Evolutionary conservation across 2,888 invertebrate species (phyloP), one percentile per base, ranked within the genome.

Genomic region (Liopterus haemorrhoidalis): DNA sequence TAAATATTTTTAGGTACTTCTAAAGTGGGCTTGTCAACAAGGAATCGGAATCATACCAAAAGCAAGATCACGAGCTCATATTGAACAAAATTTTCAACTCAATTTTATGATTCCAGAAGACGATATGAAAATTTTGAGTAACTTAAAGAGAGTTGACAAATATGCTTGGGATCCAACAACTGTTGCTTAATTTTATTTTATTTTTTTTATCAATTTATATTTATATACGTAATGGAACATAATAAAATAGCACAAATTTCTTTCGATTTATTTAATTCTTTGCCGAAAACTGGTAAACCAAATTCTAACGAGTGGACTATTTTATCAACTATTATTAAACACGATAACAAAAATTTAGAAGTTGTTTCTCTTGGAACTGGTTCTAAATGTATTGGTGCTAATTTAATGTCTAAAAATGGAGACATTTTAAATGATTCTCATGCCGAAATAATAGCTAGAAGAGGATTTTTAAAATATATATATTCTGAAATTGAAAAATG

Each of bases 351-450:
- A 28, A 45, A 38, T 8, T 56, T 68, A 24, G 72, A 77, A 60
- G 79, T 92, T 3, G 79, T 92, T 18, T 75, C 92, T n/a, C 64
- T 93, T 41, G 92, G 89, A 2, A 90, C 90, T 2, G 95, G 95
- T 1, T 85, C 94, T 0, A 95, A 93, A 70, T 95, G 94, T 65
- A 75, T 95, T 50, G 92, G 93, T 1, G 72, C 75, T 43, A 67
- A 69, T 2, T 78, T 79, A 63, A 70, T 85, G 70, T 80, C 79
- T 40, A 58, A 70, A 2, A 64, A 63, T 19, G 92, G 92, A 2
- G 76, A 78, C 56, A 72, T 85, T 48, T 59, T 96, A 9, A 88
- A 88, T 62, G 95, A 96, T 65, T 89, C 88, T 25, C 95, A 96
- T 70, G 92, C 94, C 1, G 95, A 96, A 72, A 76, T 93, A 16